Evolutionary conservation across 2,888 invertebrate species (phyloP).

Genomic region (Athrips mouffetella): DNA sequence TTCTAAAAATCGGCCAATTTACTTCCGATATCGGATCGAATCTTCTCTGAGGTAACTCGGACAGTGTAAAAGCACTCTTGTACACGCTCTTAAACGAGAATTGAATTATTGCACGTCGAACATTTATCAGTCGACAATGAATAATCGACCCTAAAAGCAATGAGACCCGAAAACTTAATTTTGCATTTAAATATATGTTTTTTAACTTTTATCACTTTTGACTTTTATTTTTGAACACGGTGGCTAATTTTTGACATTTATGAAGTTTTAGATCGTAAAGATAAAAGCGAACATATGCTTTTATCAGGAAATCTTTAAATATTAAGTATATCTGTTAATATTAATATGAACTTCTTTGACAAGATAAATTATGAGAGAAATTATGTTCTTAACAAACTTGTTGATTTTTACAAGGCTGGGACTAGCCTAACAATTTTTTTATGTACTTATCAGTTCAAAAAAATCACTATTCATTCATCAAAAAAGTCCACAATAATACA

Average conservation of each 20-base stretch:
- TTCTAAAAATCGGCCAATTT: no score
- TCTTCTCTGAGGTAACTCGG: background rate
- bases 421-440: no score
- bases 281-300: constrained; percentile 1
- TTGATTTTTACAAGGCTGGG: no score
- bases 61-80: background rate
- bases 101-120: constrained; percentile 70
- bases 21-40: background rate
- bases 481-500: background rate
- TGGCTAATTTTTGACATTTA: constrained; percentile 29
- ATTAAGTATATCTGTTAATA: background rate
- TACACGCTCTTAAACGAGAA: constrained; percentile 64
- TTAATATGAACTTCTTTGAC: background rate
- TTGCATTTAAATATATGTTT: constrained; percentile 70
- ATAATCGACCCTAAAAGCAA: constrained; percentile 66
- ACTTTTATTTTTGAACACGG: constrained; percentile 18
- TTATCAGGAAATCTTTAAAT: constrained; percentile 6
- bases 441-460: no score
- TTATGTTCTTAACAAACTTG: no score
- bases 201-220: constrained; percentile 37
- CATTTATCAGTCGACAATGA: constrained; percentile 70
- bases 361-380: no score
- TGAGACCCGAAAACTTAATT: constrained; percentile 72
- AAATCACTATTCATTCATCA: no score
- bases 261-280: constrained; percentile 10